Base-by-base conservation (phyloP, 1,140 invertebrate species). In the Armadillidium nasatum region DNA sequence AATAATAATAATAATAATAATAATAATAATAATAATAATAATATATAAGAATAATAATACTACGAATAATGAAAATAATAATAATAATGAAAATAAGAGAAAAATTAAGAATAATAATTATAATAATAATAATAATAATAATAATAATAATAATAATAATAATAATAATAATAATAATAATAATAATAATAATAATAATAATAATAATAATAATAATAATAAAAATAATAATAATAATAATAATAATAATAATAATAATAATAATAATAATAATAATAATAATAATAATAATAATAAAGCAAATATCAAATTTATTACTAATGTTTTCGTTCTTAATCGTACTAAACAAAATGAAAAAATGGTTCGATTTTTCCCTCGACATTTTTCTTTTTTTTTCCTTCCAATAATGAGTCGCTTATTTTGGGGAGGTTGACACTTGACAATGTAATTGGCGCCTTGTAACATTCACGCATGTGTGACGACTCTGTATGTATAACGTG, bases 91-190 rank as follows among this genome's bases (percentile, higher is more conserved):
- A 3, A 33, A 33, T 33, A 33, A 33, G 6, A 33, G 1, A 33
- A 33, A 3, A 33, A 33, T 33, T 33, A 33, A 33, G 1, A 33
- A 33, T 33, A 33, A 33, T 33, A 33, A 33, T 33, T 3, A 33
- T 33, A 33, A 33, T 33, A 33, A 46, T 21, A 73, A 19, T 73
- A 46, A 33, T 71, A 33, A 44, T 71, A 71, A 71, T 44, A 43
- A n/a, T 10, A 43, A 44, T 13, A 15, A 21, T 44, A 44, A 21
- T 15, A 46, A 54, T 54, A 21, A 54, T 54, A 7, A 21, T 44
- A 21, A 54, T 73, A n/a, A 73, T 46, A 15, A 50, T 74, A 66
- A 66, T 68, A 66, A 13, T 74, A 66, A 74, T 74, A 66, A 74
- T 74, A 68, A 22, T 74, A 74, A 66, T 74, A 74, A 43, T 68